phyloP scores from a whole-genome alignment of 2,797 vertebrate species.

The Pachyuromys duprasi region DNA sequence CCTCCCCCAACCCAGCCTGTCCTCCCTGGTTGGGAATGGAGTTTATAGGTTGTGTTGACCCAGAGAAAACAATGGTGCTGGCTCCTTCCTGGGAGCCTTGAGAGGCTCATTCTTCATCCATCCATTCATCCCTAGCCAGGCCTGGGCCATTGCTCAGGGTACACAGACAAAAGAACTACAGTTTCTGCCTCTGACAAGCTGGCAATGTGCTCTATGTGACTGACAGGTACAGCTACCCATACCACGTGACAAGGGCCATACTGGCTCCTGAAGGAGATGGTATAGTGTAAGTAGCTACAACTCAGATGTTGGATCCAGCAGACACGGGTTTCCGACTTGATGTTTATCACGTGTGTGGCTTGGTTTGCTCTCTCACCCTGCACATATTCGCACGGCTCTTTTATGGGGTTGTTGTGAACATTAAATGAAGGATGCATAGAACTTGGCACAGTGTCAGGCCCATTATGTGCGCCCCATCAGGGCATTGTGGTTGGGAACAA shows the following conservation, averaged over 20 bases:
- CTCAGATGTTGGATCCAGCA: no score
- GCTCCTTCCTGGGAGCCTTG: neutral
- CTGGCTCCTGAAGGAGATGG: fast-evolving
- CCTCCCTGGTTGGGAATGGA: neutral
- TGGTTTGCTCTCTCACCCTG: neutral
- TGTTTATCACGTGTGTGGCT: fast-evolving
- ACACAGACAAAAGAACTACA: neutral
- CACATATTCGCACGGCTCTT: neutral
- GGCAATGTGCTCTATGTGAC: neutral
- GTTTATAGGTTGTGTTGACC: neutral
- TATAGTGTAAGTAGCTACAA: fast-evolving
- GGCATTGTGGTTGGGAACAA: neutral
- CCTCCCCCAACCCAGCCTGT: neutral
- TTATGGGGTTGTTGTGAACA: neutral
- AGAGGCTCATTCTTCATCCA: neutral
- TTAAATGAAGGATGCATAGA: neutral
- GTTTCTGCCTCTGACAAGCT: neutral
- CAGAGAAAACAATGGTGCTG: neutral
- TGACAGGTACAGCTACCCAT: neutral
- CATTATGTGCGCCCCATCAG: no score
- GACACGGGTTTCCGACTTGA: no score
- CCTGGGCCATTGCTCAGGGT: neutral
- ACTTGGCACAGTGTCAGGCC: neutral
- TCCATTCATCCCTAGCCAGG: neutral
- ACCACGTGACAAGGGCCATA: neutral